Conservation (phyloP, 2,888 invertebrate genomes). For the Mongoloraphidia duomilia region DNA sequence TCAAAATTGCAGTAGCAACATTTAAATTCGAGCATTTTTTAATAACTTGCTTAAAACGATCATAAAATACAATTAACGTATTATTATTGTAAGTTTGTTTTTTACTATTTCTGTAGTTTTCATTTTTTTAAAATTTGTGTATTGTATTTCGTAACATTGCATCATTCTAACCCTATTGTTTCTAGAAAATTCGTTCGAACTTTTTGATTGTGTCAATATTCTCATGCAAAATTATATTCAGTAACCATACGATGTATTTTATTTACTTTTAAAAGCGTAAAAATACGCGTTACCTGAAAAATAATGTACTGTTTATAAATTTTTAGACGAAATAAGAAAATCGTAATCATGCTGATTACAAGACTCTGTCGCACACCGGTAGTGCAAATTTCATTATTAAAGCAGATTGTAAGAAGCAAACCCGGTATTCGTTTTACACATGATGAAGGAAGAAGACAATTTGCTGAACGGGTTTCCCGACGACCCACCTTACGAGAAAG, state of each 20-base stretch:
- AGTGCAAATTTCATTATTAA: constrained; percentile 31
- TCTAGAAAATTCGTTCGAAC: no score
- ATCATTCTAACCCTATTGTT: neutral
- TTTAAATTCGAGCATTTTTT: no score
- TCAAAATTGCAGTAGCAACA: no score
- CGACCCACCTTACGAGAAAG: constrained; percentile 50
- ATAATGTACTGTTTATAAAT: neutral
- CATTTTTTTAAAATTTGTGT: no score
- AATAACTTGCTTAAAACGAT: no score
- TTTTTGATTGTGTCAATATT: no score
- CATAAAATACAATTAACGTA: no score
- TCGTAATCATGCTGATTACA: constrained; percentile 1
- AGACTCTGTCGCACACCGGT: constrained; percentile 20
- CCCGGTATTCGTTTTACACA: constrained; percentile 39
- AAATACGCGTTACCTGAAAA: neutral
- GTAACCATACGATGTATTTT: no score
- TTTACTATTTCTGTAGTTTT: no score
- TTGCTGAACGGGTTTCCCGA: constrained; percentile 30
- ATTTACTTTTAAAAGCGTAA: neutral
- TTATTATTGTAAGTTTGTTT: no score
- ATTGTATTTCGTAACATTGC: neutral
- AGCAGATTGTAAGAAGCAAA: constrained; percentile 33
- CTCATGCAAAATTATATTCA: no score
- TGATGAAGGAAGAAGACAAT: constrained; percentile 30
- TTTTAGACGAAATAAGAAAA: neutral